phyloP scores from a whole-genome alignment of 2,888 invertebrate species.

The Esperia sulphurella region DNA sequence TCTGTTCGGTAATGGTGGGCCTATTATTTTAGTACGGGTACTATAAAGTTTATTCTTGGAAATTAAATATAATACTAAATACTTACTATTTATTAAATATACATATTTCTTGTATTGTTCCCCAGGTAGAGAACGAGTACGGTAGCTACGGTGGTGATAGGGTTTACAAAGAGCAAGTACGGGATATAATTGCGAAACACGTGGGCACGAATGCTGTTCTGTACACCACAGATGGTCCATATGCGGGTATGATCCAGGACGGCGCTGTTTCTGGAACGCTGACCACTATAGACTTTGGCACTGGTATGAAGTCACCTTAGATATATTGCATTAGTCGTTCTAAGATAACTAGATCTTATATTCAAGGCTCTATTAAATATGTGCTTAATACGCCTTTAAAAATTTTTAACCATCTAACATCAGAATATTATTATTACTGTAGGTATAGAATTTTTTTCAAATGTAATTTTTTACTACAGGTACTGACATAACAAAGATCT shows the following conservation, averaged over 20 bases:
- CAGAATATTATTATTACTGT: not conserved
- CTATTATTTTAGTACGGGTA: slow-evolving; percentile 92
- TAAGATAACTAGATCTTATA: not conserved
- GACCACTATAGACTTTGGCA: slow-evolving; percentile 88
- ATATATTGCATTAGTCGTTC: slow-evolving; percentile 10
- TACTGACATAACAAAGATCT: slow-evolving; percentile 48
- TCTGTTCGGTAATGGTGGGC: slow-evolving; percentile 86
- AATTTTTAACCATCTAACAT: too few relatives aligned
- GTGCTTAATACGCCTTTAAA: too few relatives aligned
- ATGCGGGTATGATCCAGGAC: slow-evolving; percentile 69
- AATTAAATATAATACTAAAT: too few relatives aligned
- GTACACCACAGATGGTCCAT: slow-evolving; percentile 90
- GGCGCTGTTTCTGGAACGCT: slow-evolving; percentile 86
- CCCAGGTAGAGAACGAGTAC: slow-evolving; percentile 93
- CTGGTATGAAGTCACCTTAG: too few relatives aligned
- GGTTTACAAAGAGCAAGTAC: slow-evolving; percentile 82
- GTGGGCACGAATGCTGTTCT: slow-evolving; percentile 85
- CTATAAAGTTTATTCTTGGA: too few relatives aligned
- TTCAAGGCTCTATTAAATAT: too few relatives aligned
- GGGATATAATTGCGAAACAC: slow-evolving; percentile 79
- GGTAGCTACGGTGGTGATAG: slow-evolving; percentile 90
- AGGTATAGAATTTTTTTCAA: not conserved
- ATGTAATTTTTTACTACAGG: slow-evolving; percentile 6
- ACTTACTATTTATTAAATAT: too few relatives aligned
- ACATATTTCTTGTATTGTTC: too few relatives aligned